Base-by-base conservation (phyloP, 2,797 vertebrate species). In the Microhierax caerulescens region DNA sequence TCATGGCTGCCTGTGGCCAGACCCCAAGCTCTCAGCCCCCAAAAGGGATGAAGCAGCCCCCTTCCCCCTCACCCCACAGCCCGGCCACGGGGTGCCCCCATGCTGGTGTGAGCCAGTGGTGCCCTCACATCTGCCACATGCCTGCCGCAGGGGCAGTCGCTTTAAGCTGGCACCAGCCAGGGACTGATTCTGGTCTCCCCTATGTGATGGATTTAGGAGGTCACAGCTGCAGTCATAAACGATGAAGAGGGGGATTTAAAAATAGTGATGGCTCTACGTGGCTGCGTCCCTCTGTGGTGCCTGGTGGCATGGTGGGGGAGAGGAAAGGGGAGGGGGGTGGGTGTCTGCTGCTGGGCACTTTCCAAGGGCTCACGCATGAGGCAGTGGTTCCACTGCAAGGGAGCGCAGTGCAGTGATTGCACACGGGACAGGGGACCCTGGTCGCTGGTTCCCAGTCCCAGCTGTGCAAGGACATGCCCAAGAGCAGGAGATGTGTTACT, bases 181-280 rank as follows among this genome's bases (percentile, higher is more conserved):
- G 43, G 43, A 39, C 39, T 23, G 32, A 32, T 50, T 56, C 61
- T 77, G 70, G 45, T 64, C 64, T 60, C 45, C 22, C 20, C 22
- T 13, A 32, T 13, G 51, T 70, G 80, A 70, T 1, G 16, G 80
- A 75, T 87, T 96, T 80, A 13, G 30, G 80, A 91, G 83, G 92
- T 77, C 77, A 60, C 57, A 85, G 57, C 45, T 13, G 1, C 72
- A 70, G 63, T 37, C 78, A 80, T 22, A 89, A 89, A 88, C 72
- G 86, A 94, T 57, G 74, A 69, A 94, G 77, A 89, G 50, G 30
- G 30, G 8, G 20, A 72, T 92, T 94, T 80, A 77, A 80, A 85
- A 83, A 43, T 1, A 74, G 81, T 34, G 87, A 69, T 3, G 22
- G 53, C 41, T 73, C 32, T 70, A 22, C 3, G 2, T 0, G 57